Evolutionary conservation across 2,888 invertebrate species (phyloP), one percentile per base, ranked within the genome.

Genomic region (Euspilapteryx auroguttella): DNA sequence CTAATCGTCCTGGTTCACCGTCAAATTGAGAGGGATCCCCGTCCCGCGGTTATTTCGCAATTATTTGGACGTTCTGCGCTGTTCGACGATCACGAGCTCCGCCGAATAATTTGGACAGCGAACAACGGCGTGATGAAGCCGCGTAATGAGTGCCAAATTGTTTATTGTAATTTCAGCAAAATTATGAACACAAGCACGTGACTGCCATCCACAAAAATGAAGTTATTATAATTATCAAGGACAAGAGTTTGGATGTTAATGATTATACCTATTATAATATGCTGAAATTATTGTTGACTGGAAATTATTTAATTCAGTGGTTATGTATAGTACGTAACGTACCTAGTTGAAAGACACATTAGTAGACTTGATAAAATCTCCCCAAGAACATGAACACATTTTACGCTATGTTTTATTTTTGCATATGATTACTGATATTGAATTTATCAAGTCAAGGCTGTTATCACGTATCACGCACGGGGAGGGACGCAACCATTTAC

Each of bases 71-170:
- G 17, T 17, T 8, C 17, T 6, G 8, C 17, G 17, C 17, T 8
- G 17, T 55, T 58, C 57, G 61, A 55, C 56, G n/a, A n/a, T n/a
- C n/a, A n/a, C n/a, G n/a, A n/a, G n/a, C n/a, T n/a, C n/a, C n/a
- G n/a, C 54, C 38, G 59, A 57, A 68, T 68, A 71, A 73, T 69
- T 75, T 58, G 50, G 44, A 47, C 45, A 54, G 44, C 47, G 51
- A 52, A 52, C 50, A 50, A 53, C 52, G 58, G 11, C 14, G 64
- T 61, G 71, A 71, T 68, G 65, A 62, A 58, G 47, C 47, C 44
- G 45, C 51, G 56, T 69, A 69, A 71, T 66, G 71, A 69, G 56
- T 46, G 54, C 50, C 45, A 59, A 69, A 68, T 64, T 68, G 69
- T 73, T 69, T 64, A 69, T 68, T 73, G 57, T 71, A 58, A 68